Percentiles rank a stretch among this genome's conserved stretches.
These are phyloP conservation scores for Pachymerium ferrugineum DNA, from an alignment of 2,888 invertebrate genomes.

Conservation along the genomic window DNA sequence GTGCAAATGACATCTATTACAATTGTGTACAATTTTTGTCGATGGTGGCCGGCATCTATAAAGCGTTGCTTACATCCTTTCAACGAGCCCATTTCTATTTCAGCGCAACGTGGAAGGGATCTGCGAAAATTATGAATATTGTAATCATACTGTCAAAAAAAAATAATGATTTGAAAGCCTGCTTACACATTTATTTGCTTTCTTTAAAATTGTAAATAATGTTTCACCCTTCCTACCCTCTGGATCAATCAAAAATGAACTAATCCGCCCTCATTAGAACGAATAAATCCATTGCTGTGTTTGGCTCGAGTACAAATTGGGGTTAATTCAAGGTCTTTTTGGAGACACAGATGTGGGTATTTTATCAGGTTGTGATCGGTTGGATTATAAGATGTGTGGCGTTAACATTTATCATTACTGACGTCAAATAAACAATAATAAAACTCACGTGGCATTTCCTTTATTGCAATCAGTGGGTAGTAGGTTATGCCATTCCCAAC, in stretches of 20 bases:
- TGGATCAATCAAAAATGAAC: background rate
- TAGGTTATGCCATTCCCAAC: background rate
- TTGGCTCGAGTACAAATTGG: background rate
- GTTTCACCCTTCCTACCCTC: no score
- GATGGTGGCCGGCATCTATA: background rate
- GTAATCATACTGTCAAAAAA: background rate
- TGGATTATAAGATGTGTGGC: no score
- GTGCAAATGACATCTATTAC: background rate
- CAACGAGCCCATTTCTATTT: background rate
- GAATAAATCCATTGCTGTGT: background rate
- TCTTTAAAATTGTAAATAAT: no score
- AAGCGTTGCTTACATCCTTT: background rate
- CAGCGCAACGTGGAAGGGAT: background rate
- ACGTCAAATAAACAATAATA: background rate
- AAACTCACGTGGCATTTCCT: background rate
- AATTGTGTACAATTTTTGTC: background rate
- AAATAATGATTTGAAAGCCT: background rate
- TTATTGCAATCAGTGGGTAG: background rate
- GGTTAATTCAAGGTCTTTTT: background rate
- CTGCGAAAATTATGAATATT: background rate
- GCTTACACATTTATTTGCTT: no score
- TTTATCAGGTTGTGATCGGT: no score
- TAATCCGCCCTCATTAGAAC: background rate
- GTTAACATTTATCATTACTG: background rate
- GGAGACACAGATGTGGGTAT: background rate